Evolutionary conservation across 2,797 vertebrate species (phyloP).

Genomic region (Natrix natrix): DNA sequence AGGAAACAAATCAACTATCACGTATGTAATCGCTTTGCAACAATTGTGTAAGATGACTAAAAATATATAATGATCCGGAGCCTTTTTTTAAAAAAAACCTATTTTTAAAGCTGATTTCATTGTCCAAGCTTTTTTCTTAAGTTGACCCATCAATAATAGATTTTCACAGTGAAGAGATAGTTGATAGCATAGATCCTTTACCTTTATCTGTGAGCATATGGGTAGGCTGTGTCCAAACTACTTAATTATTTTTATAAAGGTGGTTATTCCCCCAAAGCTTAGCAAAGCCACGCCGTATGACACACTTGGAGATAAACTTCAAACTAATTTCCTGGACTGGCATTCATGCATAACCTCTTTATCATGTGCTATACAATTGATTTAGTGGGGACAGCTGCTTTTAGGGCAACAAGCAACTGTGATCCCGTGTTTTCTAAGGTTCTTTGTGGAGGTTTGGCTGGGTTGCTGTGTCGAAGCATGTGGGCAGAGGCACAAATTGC

Average conservation of each 20-base stretch:
- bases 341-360: not conserved
- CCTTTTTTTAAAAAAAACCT: not conserved
- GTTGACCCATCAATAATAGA: not conserved
- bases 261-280: not conserved
- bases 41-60: not conserved
- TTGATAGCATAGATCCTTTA: not conserved
- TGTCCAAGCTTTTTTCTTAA: not conserved
- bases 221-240: not conserved
- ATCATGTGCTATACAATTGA: not conserved
- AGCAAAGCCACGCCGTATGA: not conserved
- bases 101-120: not conserved
- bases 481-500: not conserved
- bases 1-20: not conserved
- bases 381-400: not conserved
- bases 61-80: not conserved
- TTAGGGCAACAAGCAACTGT: not conserved
- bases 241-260: not conserved
- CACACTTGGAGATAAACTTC: not conserved
- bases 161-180: not conserved
- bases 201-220: not conserved
- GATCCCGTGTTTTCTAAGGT: not conserved
- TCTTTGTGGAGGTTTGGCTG: not conserved
- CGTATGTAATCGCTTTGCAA: not conserved
- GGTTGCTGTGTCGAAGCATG: not conserved
- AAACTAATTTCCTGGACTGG: not conserved